Conservation (phyloP, 2,797 vertebrate genomes). For the Otolemur crassicaudatus region DNA sequence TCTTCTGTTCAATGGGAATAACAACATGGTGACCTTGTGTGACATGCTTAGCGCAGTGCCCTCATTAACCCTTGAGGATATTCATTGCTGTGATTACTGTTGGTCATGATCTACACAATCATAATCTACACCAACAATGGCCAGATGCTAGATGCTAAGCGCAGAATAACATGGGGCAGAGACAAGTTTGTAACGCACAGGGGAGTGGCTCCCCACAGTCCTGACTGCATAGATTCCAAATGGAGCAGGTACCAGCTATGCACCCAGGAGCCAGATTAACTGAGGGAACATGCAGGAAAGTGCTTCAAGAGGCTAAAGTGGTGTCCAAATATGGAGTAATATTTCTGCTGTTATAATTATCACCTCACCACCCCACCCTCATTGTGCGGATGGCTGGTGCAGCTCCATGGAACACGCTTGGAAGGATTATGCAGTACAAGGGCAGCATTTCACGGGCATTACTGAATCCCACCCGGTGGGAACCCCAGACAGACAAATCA, state of each 20-base stretch:
- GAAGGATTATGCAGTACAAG: rapidly evolving
- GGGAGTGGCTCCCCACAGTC: too few species aligned
- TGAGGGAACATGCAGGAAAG: background rate
- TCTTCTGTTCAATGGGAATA: background rate
- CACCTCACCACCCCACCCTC: background rate
- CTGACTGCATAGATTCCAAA: rapidly evolving
- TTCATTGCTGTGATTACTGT: too few species aligned
- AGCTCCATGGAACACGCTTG: background rate
- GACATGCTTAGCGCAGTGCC: background rate
- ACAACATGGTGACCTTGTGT: rapidly evolving
- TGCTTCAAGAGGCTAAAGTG: background rate
- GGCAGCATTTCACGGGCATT: background rate
- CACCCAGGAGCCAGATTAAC: rapidly evolving
- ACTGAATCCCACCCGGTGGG: background rate
- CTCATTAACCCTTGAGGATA: rapidly evolving
- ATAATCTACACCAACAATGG: background rate
- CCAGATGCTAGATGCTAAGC: background rate
- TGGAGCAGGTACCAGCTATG: background rate
- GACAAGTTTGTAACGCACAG: background rate
- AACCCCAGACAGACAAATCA: background rate
- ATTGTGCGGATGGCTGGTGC: too few species aligned
- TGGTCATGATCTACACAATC: background rate
- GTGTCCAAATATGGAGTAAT: rapidly evolving
- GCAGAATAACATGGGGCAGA: background rate
- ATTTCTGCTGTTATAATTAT: background rate